A percentile compares a stretch with the other conserved stretches of the same genome.
phyloP scores from a whole-genome alignment of 2,888 invertebrate genomes.

The Cheilosia soror region DNA sequence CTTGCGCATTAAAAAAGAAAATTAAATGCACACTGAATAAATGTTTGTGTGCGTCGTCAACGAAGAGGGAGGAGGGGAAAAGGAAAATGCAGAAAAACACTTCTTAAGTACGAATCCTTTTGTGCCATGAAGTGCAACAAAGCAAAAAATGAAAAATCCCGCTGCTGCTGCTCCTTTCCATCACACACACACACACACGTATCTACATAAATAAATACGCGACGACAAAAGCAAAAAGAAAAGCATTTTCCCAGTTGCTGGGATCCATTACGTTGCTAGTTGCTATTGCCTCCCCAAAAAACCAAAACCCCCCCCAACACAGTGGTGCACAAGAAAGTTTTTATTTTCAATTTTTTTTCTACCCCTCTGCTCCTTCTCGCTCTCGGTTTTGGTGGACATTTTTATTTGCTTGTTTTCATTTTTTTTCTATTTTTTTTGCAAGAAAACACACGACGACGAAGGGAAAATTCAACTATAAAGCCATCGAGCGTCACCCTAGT shows the following conservation, averaged over 20 bases:
- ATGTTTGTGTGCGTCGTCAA: conserved; percentile 47
- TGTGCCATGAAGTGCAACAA: conserved; percentile 61
- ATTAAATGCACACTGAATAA: conserved; percentile 23
- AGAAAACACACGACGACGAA: conserved; percentile 37
- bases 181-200: conserved; percentile 7
- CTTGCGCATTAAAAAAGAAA: conserved; percentile 17
- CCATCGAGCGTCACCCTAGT: conserved; percentile 50
- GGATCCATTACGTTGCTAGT: conserved; percentile 70
- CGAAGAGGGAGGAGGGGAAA: conserved; percentile 21
- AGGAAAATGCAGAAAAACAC: conserved; percentile 29
- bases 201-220: conserved; percentile 16
- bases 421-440: conserved; percentile 12
- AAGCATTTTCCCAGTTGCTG: conserved; percentile 52
- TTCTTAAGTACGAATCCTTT: conserved; percentile 68
- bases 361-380: conserved; percentile 17
- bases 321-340: conserved; percentile 42
- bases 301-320: background rate
- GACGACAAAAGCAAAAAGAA: background rate
- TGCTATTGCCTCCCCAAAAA: conserved; percentile 31
- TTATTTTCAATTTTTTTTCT: conserved; percentile 53
- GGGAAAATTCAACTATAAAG: conserved; percentile 66
- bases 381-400: conserved; percentile 65
- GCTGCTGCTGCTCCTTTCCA: conserved; percentile 47
- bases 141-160: conserved; percentile 14
- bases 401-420: conserved; percentile 72